phyloP scores from a whole-genome alignment of 64 coral and sea anemone genomes.

The Hydrozoanthus tunicans region DNA sequence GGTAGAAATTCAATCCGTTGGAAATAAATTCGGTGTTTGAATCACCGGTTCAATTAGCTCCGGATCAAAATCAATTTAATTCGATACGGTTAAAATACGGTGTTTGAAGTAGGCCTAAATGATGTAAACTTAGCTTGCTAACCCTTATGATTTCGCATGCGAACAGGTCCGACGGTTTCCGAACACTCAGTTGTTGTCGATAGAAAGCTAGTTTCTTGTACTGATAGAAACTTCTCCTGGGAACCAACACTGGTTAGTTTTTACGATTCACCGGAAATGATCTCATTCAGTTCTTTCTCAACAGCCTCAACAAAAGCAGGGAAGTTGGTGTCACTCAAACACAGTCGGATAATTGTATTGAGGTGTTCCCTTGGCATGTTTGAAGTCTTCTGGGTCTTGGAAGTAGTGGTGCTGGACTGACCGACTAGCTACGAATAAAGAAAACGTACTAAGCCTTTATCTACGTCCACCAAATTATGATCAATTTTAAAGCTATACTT shows the following conservation, averaged over 20 bases:
- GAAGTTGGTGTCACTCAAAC: constrained; percentile 88
- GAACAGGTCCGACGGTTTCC: no score
- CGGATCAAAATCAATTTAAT: no score
- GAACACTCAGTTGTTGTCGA: no score
- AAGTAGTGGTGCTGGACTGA: neutral
- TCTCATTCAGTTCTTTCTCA: constrained; percentile 70
- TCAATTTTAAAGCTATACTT: neutral
- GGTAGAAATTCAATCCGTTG: no score
- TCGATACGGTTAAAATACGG: no score
- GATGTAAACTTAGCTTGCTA: no score
- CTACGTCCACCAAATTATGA: neutral
- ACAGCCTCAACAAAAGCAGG: constrained; percentile 90
- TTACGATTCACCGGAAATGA: constrained; percentile 18
- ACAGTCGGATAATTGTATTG: constrained; percentile 68
- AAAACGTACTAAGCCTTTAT: neutral
- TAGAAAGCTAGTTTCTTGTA: no score
- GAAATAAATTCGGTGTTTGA: no score
- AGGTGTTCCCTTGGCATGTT: constrained; percentile 73
- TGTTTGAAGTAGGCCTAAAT: no score
- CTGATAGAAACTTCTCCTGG: neutral
- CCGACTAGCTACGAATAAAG: constrained; percentile 22
- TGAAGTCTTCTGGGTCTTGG: constrained; percentile 10
- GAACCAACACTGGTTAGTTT: neutral
- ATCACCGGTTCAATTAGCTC: no score
- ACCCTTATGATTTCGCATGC: no score